A percentile compares a stretch with the other conserved stretches of the same genome.
phyloP scores from a whole-genome alignment of 1,140 invertebrate species.

The Nasonia longicornis region DNA sequence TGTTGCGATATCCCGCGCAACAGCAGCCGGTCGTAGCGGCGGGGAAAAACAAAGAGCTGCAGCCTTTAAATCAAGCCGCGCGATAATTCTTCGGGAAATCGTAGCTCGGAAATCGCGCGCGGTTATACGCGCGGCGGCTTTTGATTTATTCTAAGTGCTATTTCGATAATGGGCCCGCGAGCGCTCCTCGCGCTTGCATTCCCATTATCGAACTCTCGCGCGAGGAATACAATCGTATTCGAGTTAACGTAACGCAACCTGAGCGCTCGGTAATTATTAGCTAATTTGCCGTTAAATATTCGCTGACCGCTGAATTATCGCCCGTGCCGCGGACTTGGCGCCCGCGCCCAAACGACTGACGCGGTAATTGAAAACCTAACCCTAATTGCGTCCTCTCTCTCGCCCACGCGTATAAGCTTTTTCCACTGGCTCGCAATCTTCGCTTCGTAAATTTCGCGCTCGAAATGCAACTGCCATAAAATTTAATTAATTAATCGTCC shows the following conservation, averaged over 20 bases:
- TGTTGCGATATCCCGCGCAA: not conserved
- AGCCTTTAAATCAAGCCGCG: slow-evolving; percentile 35
- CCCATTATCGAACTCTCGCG: slow-evolving; percentile 67
- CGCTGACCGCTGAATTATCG: slow-evolving; percentile 64
- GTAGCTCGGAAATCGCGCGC: slow-evolving; percentile 54
- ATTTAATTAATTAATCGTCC: not conserved
- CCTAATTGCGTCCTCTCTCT: slow-evolving; percentile 26
- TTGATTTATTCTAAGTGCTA: slow-evolving; percentile 70
- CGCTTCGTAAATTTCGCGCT: not conserved
- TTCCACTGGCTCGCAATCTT: not conserved
- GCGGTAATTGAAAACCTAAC: slow-evolving; percentile 42
- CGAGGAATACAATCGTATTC: slow-evolving; percentile 65
- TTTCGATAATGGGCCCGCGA: slow-evolving; percentile 65
- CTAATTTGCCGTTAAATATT: slow-evolving; percentile 67
- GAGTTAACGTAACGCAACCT: slow-evolving; percentile 60
- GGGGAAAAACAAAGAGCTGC: too few relatives aligned
- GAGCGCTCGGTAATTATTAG: slow-evolving; percentile 63
- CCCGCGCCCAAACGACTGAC: slow-evolving; percentile 18
- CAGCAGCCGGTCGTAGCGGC: too few relatives aligned
- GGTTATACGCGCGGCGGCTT: slow-evolving; percentile 47
- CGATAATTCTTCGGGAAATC: slow-evolving; percentile 57
- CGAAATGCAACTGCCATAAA: not conserved
- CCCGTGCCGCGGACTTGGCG: slow-evolving; percentile 16
- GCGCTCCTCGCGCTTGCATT: slow-evolving; percentile 61
- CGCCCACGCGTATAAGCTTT: not conserved